Evolutionary conservation across 2,888 invertebrate species (phyloP).

Genomic region (Lasioglossum villosulum): DNA sequence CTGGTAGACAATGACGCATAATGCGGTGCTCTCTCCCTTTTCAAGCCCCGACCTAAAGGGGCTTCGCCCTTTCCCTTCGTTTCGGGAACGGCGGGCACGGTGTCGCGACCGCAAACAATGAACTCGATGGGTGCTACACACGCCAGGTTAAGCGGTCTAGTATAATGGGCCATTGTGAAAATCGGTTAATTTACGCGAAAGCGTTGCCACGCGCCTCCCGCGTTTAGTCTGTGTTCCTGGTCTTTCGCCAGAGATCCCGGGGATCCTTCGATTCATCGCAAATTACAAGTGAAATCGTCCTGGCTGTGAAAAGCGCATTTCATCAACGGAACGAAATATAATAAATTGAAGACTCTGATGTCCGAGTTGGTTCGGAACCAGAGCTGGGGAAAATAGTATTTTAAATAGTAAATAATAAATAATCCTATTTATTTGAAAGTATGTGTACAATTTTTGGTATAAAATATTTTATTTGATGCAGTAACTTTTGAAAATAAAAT

Average conservation of each 20-base stretch:
- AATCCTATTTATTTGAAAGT: too few species aligned
- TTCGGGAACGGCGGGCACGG: constrained; percentile 36
- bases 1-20: constrained; percentile 66
- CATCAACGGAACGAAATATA: background rate
- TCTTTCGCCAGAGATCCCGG: background rate
- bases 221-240: constrained; percentile 6
- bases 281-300: background rate
- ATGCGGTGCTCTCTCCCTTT: constrained; percentile 64
- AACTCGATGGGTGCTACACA: constrained; percentile 60
- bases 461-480: too few species aligned
- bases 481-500: too few species aligned
- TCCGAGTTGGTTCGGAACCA: too few species aligned
- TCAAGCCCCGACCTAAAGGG: constrained; percentile 24
- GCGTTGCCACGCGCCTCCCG: constrained; percentile 62
- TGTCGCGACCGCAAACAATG: constrained; percentile 74
- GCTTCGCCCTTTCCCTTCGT: constrained; percentile 44
- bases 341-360: too few species aligned
- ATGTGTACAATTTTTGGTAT: too few species aligned
- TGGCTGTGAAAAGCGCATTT: background rate
- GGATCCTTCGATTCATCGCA: constrained; percentile 15
- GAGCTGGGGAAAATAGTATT: too few species aligned
- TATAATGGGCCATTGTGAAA: constrained; percentile 73
- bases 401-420: too few species aligned
- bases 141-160: constrained; percentile 67
- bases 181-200: constrained; percentile 76